Evolutionary conservation across 2,113 vertebrate species (phyloP).

Genomic region (Stercorarius parasiticus): DNA sequence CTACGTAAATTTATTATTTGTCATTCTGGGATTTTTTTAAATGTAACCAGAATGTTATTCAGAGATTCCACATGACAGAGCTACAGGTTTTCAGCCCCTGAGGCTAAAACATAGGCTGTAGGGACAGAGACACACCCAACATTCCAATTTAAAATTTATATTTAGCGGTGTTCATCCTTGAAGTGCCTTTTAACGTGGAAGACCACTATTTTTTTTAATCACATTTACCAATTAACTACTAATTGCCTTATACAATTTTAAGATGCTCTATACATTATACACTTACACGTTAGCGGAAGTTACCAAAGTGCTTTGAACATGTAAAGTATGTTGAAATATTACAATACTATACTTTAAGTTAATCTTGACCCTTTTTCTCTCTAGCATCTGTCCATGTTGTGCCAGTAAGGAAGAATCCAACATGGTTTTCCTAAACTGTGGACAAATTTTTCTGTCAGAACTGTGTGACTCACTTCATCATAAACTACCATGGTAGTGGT

Average conservation of each 20-base stretch:
- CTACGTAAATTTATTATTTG: neutral
- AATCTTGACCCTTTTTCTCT: neutral
- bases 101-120: neutral
- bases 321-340: neutral
- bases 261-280: neutral
- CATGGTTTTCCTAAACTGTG: neutral
- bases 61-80: neutral
- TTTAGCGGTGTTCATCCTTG: neutral
- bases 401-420: neutral
- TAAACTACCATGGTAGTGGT: neutral
- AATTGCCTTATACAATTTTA: neutral
- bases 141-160: neutral
- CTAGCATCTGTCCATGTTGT: neutral
- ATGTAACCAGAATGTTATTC: neutral
- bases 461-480: neutral
- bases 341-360: neutral
- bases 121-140: neutral
- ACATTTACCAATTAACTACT: neutral
- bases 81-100: neutral
- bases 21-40: neutral
- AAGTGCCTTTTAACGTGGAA: neutral
- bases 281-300: neutral
- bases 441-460: neutral
- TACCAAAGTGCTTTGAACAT: neutral
- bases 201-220: neutral